Evolutionary conservation across 2,113 vertebrate genomes (phyloP).

Genomic region (Vulpes ferrilata): DNA sequence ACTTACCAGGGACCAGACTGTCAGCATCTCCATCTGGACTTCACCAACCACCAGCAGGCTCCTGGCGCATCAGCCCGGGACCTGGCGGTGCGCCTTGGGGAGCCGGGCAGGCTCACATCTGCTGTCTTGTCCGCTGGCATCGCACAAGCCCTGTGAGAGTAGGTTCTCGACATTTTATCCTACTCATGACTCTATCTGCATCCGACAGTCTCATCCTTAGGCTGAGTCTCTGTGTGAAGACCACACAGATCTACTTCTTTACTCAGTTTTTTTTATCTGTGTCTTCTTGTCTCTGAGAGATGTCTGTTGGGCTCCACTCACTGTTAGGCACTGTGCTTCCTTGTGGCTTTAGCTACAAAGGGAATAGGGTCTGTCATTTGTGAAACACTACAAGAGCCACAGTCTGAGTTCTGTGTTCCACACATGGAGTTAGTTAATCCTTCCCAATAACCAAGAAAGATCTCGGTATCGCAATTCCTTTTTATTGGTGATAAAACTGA

Average conservation of each 20-base stretch:
- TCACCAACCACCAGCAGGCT: not conserved
- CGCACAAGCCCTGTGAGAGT: not conserved
- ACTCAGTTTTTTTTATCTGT: not conserved
- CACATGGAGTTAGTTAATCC: not conserved
- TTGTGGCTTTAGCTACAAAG: too few species aligned
- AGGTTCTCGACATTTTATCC: not conserved
- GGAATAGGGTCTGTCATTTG: not conserved
- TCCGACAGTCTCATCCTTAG: not conserved
- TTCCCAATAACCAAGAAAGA: not conserved
- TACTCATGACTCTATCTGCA: not conserved
- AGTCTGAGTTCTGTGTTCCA: not conserved
- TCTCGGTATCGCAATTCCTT: too few species aligned
- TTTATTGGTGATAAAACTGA: not conserved
- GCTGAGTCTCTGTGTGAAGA: not conserved
- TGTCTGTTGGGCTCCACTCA: not conserved
- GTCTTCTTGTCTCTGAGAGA: not conserved
- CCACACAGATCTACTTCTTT: not conserved
- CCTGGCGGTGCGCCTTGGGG: fast-evolving
- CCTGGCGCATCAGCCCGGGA: not conserved
- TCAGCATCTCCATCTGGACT: not conserved
- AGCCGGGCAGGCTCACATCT: not conserved
- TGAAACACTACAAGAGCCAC: not conserved
- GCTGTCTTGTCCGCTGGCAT: not conserved
- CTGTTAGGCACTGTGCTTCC: not conserved
- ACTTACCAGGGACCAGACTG: not conserved